A percentile compares a stretch with the other conserved stretches of the same genome.
These are phyloP conservation scores for Agrochola litura DNA, from an alignment of 2,888 invertebrate species.

Conservation along the genomic window DNA sequence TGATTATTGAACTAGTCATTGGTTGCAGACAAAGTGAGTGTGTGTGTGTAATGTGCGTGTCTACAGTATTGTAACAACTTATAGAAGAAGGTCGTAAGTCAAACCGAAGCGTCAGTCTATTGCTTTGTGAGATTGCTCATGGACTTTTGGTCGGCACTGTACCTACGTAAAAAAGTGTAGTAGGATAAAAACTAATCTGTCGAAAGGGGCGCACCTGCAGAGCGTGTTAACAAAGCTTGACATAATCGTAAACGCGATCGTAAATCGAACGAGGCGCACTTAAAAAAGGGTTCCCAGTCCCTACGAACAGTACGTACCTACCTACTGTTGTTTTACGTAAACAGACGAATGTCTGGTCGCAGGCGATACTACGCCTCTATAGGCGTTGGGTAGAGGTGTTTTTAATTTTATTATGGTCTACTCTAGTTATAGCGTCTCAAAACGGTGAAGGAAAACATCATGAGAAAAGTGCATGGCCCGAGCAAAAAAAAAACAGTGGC, in stretches of 20 bases:
- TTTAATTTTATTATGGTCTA: neutral
- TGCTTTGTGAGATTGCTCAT: too few species aligned
- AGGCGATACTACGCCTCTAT: neutral
- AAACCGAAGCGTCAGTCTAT: too few species aligned
- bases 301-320: slow-evolving; percentile 12
- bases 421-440: too few species aligned
- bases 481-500: too few species aligned
- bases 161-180: slow-evolving; percentile 37
- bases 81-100: too few species aligned
- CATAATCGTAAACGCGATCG: slow-evolving; percentile 78
- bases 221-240: slow-evolving; percentile 73
- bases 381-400: neutral
- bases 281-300: slow-evolving; percentile 71
- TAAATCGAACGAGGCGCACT: slow-evolving; percentile 77
- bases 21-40: too few species aligned
- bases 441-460: too few species aligned
- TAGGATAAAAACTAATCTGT: slow-evolving; percentile 66
- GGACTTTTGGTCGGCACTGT: too few species aligned
- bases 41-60: too few species aligned
- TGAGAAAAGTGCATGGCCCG: too few species aligned
- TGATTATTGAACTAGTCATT: too few species aligned
- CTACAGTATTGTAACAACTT: too few species aligned
- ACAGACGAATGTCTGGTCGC: slow-evolving; percentile 21
- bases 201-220: slow-evolving; percentile 75
- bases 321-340: slow-evolving; percentile 57